Percentiles rank a stretch among this genome's conserved stretches.
These are phyloP conservation scores for Alviniconcha strummeri DNA, from an alignment of 2,888 invertebrate genomes.

Conservation along the genomic window DNA sequence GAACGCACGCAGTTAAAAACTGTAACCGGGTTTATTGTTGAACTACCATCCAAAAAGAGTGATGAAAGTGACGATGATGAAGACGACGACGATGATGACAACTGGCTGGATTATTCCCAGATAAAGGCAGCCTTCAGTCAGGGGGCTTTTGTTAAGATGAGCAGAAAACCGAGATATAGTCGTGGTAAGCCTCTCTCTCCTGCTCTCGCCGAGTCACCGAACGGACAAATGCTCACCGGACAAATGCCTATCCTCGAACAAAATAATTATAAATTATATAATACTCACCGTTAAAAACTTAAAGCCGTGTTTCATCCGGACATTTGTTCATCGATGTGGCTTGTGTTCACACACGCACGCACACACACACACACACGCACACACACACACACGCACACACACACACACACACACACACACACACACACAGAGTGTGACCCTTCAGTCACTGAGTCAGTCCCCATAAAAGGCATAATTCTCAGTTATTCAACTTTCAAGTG, in stretches of 20 bases:
- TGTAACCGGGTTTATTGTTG: conserved; percentile 11
- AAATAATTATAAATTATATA: too few relatives aligned
- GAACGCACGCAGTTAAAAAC: neutral
- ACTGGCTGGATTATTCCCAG: conserved; percentile 51
- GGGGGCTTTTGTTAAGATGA: conserved; percentile 16
- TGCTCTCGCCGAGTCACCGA: neutral
- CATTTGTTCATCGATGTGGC: too few relatives aligned
- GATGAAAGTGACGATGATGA: conserved; percentile 47
- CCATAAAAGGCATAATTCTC: too few relatives aligned
- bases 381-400: neutral
- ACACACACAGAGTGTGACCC: neutral
- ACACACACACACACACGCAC: too few relatives aligned
- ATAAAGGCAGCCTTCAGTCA: conserved; percentile 34
- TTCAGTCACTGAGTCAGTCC: too few relatives aligned
- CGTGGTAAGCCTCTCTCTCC: neutral
- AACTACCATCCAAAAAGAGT: conserved; percentile 13
- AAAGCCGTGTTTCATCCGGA: too few relatives aligned
- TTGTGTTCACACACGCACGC: too few relatives aligned
- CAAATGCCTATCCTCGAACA: too few relatives aligned
- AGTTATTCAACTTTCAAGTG: too few relatives aligned
- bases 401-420: neutral
- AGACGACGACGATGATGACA: conserved; percentile 52
- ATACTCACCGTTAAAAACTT: too few relatives aligned
- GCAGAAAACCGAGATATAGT: neutral
- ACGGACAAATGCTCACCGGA: neutral